Percentiles rank a stretch among this genome's conserved stretches.
Conservation (phyloP, 2,797 vertebrate species). For the Acrocephalus scirpaceus region DNA sequence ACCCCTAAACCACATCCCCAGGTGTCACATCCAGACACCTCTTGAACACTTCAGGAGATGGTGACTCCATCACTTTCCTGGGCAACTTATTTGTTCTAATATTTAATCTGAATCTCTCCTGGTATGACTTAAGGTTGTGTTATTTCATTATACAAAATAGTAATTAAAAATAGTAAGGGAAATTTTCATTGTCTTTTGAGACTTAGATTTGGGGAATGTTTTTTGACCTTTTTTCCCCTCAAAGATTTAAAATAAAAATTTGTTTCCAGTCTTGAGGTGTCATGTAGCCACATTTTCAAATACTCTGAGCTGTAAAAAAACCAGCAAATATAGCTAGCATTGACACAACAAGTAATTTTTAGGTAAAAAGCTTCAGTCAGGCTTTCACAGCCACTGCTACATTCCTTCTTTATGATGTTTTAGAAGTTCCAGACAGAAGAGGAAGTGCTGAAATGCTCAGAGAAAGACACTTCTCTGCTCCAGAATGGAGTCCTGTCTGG, state of each 20-base stretch:
- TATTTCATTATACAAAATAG: not conserved
- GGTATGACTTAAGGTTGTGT: not conserved
- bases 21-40: not conserved
- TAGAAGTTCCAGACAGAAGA: conserved; percentile 63
- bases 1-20: not conserved
- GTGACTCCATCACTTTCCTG: not conserved
- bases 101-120: not conserved
- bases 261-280: not conserved
- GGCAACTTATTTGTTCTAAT: not conserved
- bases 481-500: conserved; percentile 39
- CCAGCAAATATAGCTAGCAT: not conserved
- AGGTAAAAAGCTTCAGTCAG: conserved; percentile 45
- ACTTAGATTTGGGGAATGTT: not conserved
- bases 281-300: not conserved
- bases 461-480: conserved; percentile 28
- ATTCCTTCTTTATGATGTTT: conserved; percentile 66
- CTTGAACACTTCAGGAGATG: not conserved
- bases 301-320: not conserved
- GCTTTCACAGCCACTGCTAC: conserved; percentile 47
- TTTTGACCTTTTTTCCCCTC: accelerated
- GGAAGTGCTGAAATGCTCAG: conserved; percentile 57
- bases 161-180: not conserved
- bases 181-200: not conserved
- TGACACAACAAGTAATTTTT: conserved; percentile 36
- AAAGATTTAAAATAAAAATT: not conserved